A percentile compares a stretch with the other conserved stretches of the same genome.
These are phyloP conservation scores for Rhynchopsitta pachyrhyncha DNA, from an alignment of 2,113 vertebrate species.

Conservation along the genomic window DNA sequence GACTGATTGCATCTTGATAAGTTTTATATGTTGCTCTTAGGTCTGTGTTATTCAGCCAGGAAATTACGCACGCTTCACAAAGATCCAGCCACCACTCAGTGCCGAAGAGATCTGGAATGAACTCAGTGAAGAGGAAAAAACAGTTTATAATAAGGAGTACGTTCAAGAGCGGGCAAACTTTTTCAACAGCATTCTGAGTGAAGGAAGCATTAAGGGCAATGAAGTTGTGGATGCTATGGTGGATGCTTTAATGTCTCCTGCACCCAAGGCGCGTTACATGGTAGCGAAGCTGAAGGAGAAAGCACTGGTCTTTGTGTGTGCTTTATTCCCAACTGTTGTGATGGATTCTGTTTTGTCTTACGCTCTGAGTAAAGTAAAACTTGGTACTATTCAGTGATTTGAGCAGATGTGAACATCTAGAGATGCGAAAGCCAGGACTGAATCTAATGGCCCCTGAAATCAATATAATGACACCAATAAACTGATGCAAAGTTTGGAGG, in stretches of 20 bases:
- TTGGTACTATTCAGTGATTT: background rate
- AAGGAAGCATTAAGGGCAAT: slow-evolving; percentile 56
- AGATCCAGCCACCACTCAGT: slow-evolving; percentile 69
- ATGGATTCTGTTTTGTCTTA: slow-evolving; percentile 50
- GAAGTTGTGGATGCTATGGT: slow-evolving; percentile 75
- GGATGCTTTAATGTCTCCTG: slow-evolving; percentile 70
- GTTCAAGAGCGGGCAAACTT: slow-evolving; percentile 69
- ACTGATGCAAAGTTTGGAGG: background rate
- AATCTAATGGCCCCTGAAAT: background rate
- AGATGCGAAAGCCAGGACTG: background rate
- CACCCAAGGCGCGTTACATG: slow-evolving; percentile 74
- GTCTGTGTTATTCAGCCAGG: slow-evolving; percentile 83
- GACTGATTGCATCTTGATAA: background rate
- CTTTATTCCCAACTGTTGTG: slow-evolving; percentile 41
- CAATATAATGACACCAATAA: background rate
- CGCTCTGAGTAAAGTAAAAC: slow-evolving; percentile 47
- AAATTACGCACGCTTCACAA: slow-evolving; percentile 79
- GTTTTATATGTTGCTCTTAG: slow-evolving; percentile 52
- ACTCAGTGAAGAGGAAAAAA: slow-evolving; percentile 64
- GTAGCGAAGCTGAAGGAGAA: slow-evolving; percentile 58
- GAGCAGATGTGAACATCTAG: background rate
- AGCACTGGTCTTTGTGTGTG: slow-evolving; percentile 32
- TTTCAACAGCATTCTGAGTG: slow-evolving; percentile 46
- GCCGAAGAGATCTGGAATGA: slow-evolving; percentile 72
- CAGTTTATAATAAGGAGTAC: slow-evolving; percentile 69